Percentiles rank a stretch among this genome's conserved stretches.
Evolutionary conservation across 2,888 invertebrate genomes (phyloP).

Genomic region (Ethmia dodecea): DNA sequence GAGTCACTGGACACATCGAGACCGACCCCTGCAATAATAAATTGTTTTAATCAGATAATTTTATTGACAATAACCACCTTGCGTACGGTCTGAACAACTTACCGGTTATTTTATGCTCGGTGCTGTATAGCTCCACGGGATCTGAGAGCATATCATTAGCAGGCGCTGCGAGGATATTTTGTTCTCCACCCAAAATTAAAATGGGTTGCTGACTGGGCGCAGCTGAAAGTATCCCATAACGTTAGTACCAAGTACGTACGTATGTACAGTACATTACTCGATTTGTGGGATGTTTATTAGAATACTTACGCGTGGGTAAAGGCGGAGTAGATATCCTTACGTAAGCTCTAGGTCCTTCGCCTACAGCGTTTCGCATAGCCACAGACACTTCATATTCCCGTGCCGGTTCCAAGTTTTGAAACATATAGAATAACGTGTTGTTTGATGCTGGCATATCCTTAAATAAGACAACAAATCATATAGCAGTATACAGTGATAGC

Average conservation of each 20-base stretch:
- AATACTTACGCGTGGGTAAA: conserved; percentile 79
- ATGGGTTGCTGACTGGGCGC: conserved; percentile 82
- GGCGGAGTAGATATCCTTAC: conserved; percentile 82
- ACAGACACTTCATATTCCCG: conserved; percentile 87
- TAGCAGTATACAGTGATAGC: too few relatives aligned
- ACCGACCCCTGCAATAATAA: conserved; percentile 80
- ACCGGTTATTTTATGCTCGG: conserved; percentile 68
- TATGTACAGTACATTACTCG: too few relatives aligned
- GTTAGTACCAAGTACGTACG: too few relatives aligned
- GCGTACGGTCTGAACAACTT: conserved; percentile 10
- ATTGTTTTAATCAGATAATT: neutral
- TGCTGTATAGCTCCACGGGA: conserved; percentile 80
- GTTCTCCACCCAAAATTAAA: conserved; percentile 83
- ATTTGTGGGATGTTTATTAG: too few relatives aligned
- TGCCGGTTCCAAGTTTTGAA: conserved; percentile 83
- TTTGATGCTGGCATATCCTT: conserved; percentile 85
- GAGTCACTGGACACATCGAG: conserved; percentile 85
- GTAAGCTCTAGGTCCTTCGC: conserved; percentile 85
- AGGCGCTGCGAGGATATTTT: conserved; percentile 81
- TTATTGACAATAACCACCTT: neutral
- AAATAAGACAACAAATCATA: neutral
- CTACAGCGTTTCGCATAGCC: conserved; percentile 87
- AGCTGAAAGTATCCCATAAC: too few relatives aligned
- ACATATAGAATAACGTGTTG: conserved; percentile 85
- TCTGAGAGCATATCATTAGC: conserved; percentile 82